Evolutionary conservation across 92 coral and sea anemone species (phyloP).

Genomic region (Metridium senile): DNA sequence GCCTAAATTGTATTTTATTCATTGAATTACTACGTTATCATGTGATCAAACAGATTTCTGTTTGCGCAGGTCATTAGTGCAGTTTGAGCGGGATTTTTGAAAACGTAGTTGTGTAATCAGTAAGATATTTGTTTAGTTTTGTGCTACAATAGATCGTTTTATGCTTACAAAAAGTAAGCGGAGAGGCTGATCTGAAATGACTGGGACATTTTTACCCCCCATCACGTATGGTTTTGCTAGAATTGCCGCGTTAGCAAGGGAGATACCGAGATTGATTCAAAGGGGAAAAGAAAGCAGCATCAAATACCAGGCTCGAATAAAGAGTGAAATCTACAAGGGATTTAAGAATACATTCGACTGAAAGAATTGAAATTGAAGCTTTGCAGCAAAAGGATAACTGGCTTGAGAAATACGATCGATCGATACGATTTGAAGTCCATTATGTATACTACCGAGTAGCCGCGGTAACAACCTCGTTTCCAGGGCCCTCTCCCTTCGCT

Average conservation of each 20-base stretch:
- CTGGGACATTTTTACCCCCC: conserved; percentile 65
- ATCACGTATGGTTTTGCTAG: conserved; percentile 64
- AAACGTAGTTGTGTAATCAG: conserved; percentile 30
- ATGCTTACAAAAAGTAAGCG: neutral
- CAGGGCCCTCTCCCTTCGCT: no score
- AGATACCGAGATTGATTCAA: conserved; percentile 14
- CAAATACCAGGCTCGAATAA: conserved; percentile 43
- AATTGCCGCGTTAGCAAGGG: conserved; percentile 44
- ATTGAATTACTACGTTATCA: neutral
- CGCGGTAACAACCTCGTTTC: no score
- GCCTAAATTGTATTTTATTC: neutral
- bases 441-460: no score
- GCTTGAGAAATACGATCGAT: conserved; percentile 34
- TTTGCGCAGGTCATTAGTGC: conserved; percentile 22
- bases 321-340: conserved; percentile 45
- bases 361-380: conserved; percentile 33
- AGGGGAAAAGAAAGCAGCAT: conserved; percentile 51
- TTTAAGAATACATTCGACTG: conserved; percentile 15
- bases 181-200: conserved; percentile 16
- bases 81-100: conserved; percentile 40
- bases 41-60: conserved; percentile 15
- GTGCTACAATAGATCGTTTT: neutral
- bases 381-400: conserved; percentile 44
- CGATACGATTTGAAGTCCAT: no score
- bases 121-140: conserved; percentile 7